phyloP scores from a whole-genome alignment of 2,888 invertebrate species.

The Noctua fimbriata region DNA sequence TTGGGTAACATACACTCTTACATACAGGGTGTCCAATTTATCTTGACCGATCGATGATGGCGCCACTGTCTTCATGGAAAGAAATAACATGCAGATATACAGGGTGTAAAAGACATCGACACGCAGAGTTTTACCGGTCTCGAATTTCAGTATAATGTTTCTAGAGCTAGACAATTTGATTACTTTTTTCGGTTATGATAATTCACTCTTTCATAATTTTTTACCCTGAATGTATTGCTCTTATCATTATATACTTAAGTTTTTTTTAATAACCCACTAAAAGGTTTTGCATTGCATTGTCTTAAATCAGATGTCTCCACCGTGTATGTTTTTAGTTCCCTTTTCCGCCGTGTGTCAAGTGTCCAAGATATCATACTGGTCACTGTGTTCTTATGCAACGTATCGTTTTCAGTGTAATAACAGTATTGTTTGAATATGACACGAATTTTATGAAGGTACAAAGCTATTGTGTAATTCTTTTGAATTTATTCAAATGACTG shows the following conservation, averaged over 20 bases:
- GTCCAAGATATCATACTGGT: conserved; percentile 17
- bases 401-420: conserved; percentile 57
- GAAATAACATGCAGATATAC: no score
- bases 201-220: not conserved
- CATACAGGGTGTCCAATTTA: conserved; percentile 4
- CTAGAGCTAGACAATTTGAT: not conserved
- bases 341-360: not conserved
- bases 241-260: not conserved
- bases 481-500: conserved; percentile 61
- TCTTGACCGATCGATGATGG: conserved; percentile 3
- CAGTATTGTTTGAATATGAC: conserved; percentile 63
- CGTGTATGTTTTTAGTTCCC: not conserved
- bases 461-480: conserved; percentile 56
- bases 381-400: conserved; percentile 41
- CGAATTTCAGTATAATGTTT: not conserved
- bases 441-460: conserved; percentile 46
- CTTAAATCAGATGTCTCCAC: not conserved
- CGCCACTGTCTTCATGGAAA: no score
- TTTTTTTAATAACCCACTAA: not conserved
- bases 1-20: conserved; percentile 30
- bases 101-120: not conserved
- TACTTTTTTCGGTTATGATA: not conserved
- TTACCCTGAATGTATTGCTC: no score
- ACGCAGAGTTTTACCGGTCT: not conserved
- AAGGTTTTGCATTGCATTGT: not conserved